phyloP scores from a whole-genome alignment of 2,113 vertebrate genomes.

The Sigmodon hispidus region DNA sequence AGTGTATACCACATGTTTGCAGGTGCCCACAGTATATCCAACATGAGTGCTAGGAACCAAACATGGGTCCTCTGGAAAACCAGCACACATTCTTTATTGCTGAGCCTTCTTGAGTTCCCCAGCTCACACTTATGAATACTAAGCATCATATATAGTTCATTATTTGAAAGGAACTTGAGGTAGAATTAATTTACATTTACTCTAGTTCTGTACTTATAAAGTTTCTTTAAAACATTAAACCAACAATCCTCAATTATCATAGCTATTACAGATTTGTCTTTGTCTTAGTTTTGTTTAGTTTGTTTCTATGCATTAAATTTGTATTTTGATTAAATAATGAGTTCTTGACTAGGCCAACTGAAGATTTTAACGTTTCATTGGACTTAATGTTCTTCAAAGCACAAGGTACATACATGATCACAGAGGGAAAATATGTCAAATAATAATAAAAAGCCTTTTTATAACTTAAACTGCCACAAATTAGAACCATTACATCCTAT shows the following conservation, averaged over 20 bases:
- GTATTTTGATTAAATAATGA: not conserved
- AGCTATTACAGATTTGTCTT: not conserved
- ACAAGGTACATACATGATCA: not conserved
- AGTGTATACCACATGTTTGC: no score
- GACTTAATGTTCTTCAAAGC: not conserved
- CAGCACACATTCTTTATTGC: not conserved
- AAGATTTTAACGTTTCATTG: conserved; percentile 42
- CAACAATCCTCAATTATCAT: not conserved
- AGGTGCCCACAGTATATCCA: not conserved
- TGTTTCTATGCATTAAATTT: not conserved
- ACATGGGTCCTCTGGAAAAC: not conserved
- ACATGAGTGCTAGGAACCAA: not conserved
- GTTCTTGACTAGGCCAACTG: not conserved
- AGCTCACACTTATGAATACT: not conserved
- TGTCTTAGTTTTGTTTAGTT: not conserved
- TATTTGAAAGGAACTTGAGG: not conserved
- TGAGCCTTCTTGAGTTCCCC: not conserved
- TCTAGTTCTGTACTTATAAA: not conserved
- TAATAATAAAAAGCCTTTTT: not conserved
- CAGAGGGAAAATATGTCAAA: not conserved
- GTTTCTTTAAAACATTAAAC: not conserved
- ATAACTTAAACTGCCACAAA: conserved; percentile 30
- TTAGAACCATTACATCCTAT: not conserved
- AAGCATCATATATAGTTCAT: not conserved
- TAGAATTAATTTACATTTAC: not conserved